phyloP scores from a whole-genome alignment of 2,888 invertebrate species.

The Cyaniris semiargus region DNA sequence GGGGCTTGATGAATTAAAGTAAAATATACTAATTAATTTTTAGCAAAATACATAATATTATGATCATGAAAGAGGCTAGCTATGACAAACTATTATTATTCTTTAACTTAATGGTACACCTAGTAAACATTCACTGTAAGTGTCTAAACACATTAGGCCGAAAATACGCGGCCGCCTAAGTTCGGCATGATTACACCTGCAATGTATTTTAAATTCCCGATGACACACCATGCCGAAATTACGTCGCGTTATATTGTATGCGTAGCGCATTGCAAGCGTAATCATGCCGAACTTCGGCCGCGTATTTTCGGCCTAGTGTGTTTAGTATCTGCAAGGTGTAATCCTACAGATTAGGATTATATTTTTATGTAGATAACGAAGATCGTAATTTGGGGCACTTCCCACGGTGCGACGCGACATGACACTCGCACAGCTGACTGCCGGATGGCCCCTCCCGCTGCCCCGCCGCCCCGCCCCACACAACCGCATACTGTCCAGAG shows the following conservation, averaged over 20 bases:
- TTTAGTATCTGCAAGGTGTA: neutral
- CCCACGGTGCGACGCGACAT: slow-evolving; percentile 66
- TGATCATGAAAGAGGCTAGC: neutral
- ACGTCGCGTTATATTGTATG: no score
- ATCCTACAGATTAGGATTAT: slow-evolving; percentile 39
- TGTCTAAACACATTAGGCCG: no score
- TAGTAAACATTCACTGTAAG: neutral
- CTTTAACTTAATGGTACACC: neutral
- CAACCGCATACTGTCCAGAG: slow-evolving; percentile 46
- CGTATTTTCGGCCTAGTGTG: no score
- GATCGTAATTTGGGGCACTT: slow-evolving; percentile 69
- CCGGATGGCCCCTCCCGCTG: slow-evolving; percentile 57
- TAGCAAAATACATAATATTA: neutral
- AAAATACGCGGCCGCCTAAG: no score
- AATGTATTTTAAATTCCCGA: no score
- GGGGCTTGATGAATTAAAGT: no score
- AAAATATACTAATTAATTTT: neutral
- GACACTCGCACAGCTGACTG: slow-evolving; percentile 78
- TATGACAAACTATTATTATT: no score
- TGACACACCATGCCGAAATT: no score
- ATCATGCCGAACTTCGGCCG: no score
- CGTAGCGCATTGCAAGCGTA: no score
- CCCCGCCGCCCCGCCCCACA: slow-evolving; percentile 49
- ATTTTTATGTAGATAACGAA: slow-evolving; percentile 54
- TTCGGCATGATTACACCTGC: no score